Base-by-base conservation (phyloP, 2,113 vertebrate genomes). In the Hylia prasina region DNA sequence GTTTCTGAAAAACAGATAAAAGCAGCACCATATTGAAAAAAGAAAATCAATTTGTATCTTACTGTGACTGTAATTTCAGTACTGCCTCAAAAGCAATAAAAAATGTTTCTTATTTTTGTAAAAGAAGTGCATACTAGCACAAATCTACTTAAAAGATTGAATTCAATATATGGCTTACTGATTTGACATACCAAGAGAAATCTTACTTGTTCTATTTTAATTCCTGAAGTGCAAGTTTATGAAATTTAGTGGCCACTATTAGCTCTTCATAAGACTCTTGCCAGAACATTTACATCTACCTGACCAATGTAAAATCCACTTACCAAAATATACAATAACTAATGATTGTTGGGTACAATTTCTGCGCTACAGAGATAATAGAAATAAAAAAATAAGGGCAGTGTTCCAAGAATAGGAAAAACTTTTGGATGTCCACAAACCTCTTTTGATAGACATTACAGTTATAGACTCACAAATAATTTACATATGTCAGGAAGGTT, bases 1-100 rank as follows among this genome's bases (percentile, higher is more conserved):
- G 53, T 77, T 92, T 96, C 87, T 86, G 82, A 90, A 89, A 51
- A 87, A 70, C 5, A 82, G 70, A 82, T 75, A 78, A 95, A 93
- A 93, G 20, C 22, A 80, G 37, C n/a, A 47, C 8, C 20, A 30
- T 11, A 57, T 42, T 4, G 20, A 14, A 73, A 61, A 87, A 77
- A 84, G n/a, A 83, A 93, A 93, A 75, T 95, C 39, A 20, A 50
- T 96, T 88, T 93, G 28, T 65, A 40, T 80, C 64, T 94, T 68
- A 80, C 51, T 64, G 50, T 81, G 70, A 50, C 48, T 66, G 17
- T 57, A 83, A 71, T 22, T 82, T 56, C 30, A 71, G 27, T 50
- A 31, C 25, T 54, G 39, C 21, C 42, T 77, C 35, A 84, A 86
- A 79, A 83, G 28, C 79, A 92, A 64, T 56, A 68, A 50, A 68